These are phyloP conservation scores for Monochamus saltuarius DNA, from an alignment of 1,140 invertebrate species.

Conservation along the genomic window DNA sequence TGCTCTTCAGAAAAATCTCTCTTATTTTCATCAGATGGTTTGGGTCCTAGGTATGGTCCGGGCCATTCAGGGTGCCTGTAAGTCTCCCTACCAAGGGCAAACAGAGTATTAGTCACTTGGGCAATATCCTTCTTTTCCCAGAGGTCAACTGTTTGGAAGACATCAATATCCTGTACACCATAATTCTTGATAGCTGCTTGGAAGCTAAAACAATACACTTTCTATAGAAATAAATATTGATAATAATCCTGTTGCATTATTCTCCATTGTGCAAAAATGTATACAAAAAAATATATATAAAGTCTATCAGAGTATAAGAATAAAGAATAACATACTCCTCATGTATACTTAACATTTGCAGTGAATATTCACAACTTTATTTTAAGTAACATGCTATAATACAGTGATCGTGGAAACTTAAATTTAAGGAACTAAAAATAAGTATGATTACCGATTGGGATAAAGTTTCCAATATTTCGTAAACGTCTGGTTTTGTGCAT, in stretches of 20 bases:
- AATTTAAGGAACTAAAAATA: conserved; percentile 10
- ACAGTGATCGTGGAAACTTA: no score
- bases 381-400: no score
- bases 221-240: conserved; percentile 13
- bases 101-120: conserved; percentile 90
- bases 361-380: no score
- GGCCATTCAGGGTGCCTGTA: conserved; percentile 89
- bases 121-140: conserved; percentile 94
- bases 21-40: conserved; percentile 87
- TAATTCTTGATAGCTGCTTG: conserved; percentile 84
- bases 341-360: no score
- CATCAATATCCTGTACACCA: conserved; percentile 88
- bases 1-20: conserved; percentile 91
- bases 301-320: not conserved
- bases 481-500: not conserved
- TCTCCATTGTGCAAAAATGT: no score
- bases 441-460: not conserved
- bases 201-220: conserved; percentile 64
- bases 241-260: no score
- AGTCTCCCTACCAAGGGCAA: conserved; percentile 87
- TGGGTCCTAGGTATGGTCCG: conserved; percentile 86
- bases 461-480: conserved; percentile 17
- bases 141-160: conserved; percentile 95
- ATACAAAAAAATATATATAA: not conserved
- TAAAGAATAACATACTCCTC: not conserved